Evolutionary conservation across 2,888 invertebrate species (phyloP), one percentile per base, ranked within the genome.

Genomic region (Hartigia nigra): DNA sequence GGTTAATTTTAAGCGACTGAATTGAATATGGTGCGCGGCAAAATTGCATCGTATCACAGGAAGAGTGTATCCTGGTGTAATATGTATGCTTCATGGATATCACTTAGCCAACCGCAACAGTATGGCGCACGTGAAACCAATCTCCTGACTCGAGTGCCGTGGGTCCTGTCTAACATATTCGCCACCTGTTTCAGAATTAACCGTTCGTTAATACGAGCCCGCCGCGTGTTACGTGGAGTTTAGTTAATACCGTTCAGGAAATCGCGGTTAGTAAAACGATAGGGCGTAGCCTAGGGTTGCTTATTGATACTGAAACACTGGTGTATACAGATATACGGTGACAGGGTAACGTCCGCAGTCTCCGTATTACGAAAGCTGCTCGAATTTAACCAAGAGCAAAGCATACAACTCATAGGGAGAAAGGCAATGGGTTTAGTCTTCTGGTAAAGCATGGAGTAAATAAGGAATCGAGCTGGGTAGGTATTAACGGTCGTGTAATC

Each of bases 81-180:
- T 2, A 2, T 55, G 2, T 23, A 23, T 55, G 23, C 23, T 23
- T 55, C 9, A 23, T 9, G 55, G 55, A 55, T 55, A 55, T 34
- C 31, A 31, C 34, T 72, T 72, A 31, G 72, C 72, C 72, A 34
- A 72, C 72, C 72, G 31, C 72, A 72, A 72, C 72, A 72, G 72
- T 31, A 34, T 72, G 72, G 31, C 72, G 72, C 72, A 72, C 72
- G 72, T 72, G 72, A 72, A 72, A 72, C 72, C 72, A 72, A 72
- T 72, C 72, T 31, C 34, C 72, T 12, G 3, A 23, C 72, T 31
- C 72, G 32, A 34, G 72, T 14, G 12, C 72, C 55, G 23, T 23
- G 31, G 32, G 32, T 34, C 32, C 72, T 72, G 72, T 72, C 72
- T 72, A 72, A 72, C 72, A 34, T 72, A 72, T 34, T 72, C 72